phyloP scores from a whole-genome alignment of 30 jellyfish, hydroid and myxozoan species.

The Aurelia aurita complex sp. Pacific region DNA sequence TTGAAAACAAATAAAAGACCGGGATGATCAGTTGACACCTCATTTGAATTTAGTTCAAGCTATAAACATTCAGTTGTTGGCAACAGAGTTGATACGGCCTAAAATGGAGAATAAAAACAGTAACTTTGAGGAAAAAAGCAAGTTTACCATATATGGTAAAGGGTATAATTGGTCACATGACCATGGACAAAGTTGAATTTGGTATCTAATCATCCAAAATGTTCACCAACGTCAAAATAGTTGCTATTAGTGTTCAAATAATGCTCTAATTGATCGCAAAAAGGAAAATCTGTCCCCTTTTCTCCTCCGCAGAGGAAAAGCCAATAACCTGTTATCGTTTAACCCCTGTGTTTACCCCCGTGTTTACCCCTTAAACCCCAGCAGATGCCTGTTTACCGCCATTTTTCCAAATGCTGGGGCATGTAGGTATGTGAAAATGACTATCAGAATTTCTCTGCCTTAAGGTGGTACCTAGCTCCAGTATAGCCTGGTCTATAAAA shows the following conservation, averaged over 20 bases:
- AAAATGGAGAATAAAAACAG: too few species aligned
- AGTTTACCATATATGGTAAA: not conserved
- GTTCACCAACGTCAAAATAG: too few species aligned
- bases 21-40: too few species aligned
- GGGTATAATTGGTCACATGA: not conserved
- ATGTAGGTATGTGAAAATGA: not conserved
- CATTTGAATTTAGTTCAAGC: too few species aligned
- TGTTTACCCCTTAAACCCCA: not conserved
- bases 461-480: not conserved
- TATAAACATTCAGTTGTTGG: too few species aligned
- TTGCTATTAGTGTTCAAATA: too few species aligned
- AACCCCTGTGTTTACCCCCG: not conserved
- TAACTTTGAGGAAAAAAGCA: too few species aligned
- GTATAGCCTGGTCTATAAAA: constrained; percentile 2
- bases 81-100: too few species aligned
- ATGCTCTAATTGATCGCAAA: not conserved
- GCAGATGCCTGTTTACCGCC: not conserved
- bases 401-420: not conserved
- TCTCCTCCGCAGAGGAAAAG: not conserved
- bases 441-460: not conserved
- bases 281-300: too few species aligned
- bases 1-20: too few species aligned
- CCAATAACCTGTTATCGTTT: not conserved
- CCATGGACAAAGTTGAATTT: not conserved
- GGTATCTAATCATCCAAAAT: too few species aligned